These are phyloP conservation scores for Sphaeramia orbicularis DNA, from an alignment of 2,797 vertebrate species.

Conservation along the genomic window DNA sequence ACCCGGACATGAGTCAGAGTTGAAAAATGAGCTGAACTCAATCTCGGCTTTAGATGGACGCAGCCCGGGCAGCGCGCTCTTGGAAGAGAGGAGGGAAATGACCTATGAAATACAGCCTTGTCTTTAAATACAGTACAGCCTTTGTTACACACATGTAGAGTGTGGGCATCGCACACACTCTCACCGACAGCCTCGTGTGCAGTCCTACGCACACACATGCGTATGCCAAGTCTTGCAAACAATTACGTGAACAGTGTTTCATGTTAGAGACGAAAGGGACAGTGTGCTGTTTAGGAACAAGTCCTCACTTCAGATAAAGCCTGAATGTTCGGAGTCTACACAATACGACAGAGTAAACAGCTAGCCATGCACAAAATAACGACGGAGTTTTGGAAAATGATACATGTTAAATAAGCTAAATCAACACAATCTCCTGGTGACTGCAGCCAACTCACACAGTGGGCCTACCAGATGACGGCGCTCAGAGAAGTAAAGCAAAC, in stretches of 20 bases:
- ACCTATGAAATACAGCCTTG: constrained; percentile 68
- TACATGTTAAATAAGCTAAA: constrained; percentile 59
- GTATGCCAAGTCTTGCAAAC: constrained; percentile 41
- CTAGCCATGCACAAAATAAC: constrained; percentile 29
- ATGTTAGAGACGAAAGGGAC: constrained; percentile 44
- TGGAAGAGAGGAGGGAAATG: constrained; percentile 56
- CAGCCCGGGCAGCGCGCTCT: constrained; percentile 27
- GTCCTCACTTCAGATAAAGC: constrained; percentile 27
- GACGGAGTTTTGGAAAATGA: constrained; percentile 35
- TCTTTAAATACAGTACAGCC: constrained; percentile 62
- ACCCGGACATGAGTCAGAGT: constrained; percentile 67
- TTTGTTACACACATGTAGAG: constrained; percentile 57
- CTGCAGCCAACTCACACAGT: constrained; percentile 63
- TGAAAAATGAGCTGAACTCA: constrained; percentile 81
- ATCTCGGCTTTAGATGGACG: constrained; percentile 59
- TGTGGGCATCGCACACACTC: constrained; percentile 28
- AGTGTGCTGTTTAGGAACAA: constrained; percentile 39
- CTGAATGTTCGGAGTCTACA: constrained; percentile 32
- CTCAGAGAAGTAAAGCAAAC: constrained; percentile 74
- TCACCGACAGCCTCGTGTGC: constrained; percentile 2
- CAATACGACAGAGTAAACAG: constrained; percentile 47
- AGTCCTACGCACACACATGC: constrained; percentile 37
- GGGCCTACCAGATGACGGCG: constrained; percentile 58
- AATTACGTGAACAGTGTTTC: constrained; percentile 57
- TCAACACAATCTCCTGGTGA: constrained; percentile 46